Evolutionary conservation across 64 coral and sea anemone species (phyloP).

Genomic region (Montipora cactus): DNA sequence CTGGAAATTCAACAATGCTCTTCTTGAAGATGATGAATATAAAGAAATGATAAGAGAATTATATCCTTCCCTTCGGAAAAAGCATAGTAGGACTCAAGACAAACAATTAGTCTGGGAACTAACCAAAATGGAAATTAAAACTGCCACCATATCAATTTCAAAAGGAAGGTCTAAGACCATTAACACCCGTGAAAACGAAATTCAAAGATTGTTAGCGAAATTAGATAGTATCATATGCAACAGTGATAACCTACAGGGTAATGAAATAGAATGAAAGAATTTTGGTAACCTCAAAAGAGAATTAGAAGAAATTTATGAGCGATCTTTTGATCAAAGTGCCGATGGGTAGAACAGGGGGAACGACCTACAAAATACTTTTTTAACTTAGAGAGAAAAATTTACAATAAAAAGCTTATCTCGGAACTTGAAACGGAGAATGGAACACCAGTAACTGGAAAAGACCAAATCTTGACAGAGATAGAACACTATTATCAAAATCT

Average conservation of each 20-base stretch:
- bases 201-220: neutral
- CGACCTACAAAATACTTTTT: too few species aligned
- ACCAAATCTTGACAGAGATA: neutral
- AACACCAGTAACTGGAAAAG: neutral
- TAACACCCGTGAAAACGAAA: neutral
- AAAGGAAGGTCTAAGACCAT: neutral
- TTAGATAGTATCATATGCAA: neutral
- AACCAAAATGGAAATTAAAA: neutral
- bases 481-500: neutral
- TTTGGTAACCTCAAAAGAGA: slow-evolving; percentile 2
- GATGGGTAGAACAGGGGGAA: neutral
- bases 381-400: too few species aligned
- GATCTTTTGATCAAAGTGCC: neutral
- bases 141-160: neutral
- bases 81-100: neutral
- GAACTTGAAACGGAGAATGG: neutral
- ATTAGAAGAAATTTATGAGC: neutral
- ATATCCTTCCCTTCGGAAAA: neutral
- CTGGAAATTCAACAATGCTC: neutral
- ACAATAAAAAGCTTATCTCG: too few species aligned
- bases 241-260: neutral
- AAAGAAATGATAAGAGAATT: too few species aligned
- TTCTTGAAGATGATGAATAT: too few species aligned
- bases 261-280: neutral
- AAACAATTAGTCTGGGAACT: slow-evolving; percentile 3